phyloP scores from a whole-genome alignment of 1,140 invertebrate species.

The Pissodes strobi region DNA sequence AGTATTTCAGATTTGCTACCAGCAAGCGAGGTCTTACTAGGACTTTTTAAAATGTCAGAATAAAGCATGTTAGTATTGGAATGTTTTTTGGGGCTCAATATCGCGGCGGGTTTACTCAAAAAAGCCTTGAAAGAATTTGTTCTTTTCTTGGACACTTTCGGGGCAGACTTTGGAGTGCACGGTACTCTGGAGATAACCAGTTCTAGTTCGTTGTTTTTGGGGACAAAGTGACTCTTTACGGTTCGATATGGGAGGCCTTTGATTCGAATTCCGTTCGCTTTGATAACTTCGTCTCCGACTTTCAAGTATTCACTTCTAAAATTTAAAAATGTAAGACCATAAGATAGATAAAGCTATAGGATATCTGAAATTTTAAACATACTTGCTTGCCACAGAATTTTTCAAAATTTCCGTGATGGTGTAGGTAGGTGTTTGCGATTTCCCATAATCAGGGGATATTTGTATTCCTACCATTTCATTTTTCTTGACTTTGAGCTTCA shows the following conservation, averaged over 20 bases:
- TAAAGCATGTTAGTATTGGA: background rate
- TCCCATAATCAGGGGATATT: slow-evolving; percentile 59
- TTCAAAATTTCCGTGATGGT: slow-evolving; percentile 65
- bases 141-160: slow-evolving; percentile 10
- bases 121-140: slow-evolving; percentile 30
- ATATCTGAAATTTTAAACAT: slow-evolving; percentile 18
- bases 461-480: slow-evolving; percentile 63
- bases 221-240: slow-evolving; percentile 30
- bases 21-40: background rate
- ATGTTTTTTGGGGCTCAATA: slow-evolving; percentile 17
- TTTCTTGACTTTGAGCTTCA: slow-evolving; percentile 59
- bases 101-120: slow-evolving; percentile 8
- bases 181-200: slow-evolving; percentile 40
- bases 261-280: slow-evolving; percentile 78
- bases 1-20: too few species aligned
- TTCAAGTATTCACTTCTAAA: slow-evolving; percentile 75
- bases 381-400: slow-evolving; percentile 65
- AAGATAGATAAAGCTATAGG: background rate
- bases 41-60: background rate
- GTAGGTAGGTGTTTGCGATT: slow-evolving; percentile 59
- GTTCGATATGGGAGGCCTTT: slow-evolving; percentile 71
- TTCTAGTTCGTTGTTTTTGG: slow-evolving; percentile 48
- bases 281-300: slow-evolving; percentile 82
- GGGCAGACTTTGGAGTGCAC: slow-evolving; percentile 8
- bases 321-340: background rate